Conservation (phyloP, 2,113 vertebrate genomes). For the Cnemophilus loriae region DNA sequence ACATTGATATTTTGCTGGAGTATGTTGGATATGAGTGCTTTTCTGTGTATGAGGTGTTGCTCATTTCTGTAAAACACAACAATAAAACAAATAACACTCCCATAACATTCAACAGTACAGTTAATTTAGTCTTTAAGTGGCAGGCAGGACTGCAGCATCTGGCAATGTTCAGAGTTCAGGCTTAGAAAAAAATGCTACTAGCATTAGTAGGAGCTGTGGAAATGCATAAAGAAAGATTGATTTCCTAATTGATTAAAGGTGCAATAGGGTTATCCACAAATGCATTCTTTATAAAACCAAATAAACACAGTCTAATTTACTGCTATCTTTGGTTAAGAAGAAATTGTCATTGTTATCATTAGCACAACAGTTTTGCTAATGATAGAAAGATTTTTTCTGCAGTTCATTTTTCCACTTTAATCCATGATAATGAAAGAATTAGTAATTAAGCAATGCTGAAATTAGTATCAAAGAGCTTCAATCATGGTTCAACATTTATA, state of each 20-base stretch:
- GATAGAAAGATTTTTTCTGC: background rate
- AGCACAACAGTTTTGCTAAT: background rate
- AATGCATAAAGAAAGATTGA: background rate
- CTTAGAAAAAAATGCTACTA: background rate
- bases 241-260: background rate
- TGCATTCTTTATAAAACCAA: background rate
- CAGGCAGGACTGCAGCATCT: background rate
- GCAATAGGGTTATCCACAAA: background rate
- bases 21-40: background rate
- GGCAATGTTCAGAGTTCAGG: background rate
- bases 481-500: background rate
- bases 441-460: background rate
- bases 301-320: background rate
- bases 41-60: background rate
- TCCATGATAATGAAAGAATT: background rate
- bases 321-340: background rate
- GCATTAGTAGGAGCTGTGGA: background rate
- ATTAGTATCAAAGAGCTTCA: background rate
- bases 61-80: background rate
- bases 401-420: background rate
- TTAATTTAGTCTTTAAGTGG: background rate
- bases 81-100: background rate
- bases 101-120: background rate
- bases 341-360: background rate
- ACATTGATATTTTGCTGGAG: background rate